Evolutionary conservation across 1,140 invertebrate genomes (phyloP).

Genomic region (Gonioctena quinquepunctata): DNA sequence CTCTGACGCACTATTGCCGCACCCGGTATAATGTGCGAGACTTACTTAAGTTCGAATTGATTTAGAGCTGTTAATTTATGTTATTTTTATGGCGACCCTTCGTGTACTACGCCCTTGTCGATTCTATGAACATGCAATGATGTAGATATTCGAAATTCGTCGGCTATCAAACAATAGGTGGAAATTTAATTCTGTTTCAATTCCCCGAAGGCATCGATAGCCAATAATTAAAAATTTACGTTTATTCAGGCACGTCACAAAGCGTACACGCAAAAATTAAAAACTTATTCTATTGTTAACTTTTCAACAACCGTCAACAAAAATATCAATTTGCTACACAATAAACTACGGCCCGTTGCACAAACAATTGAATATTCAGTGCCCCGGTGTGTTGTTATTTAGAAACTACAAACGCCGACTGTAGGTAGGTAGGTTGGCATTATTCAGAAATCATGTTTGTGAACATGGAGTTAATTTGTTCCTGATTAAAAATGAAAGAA

Average conservation of each 20-base stretch:
- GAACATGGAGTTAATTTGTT: too few species aligned
- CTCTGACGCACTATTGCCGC: too few species aligned
- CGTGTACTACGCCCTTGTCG: neutral
- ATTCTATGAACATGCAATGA: neutral
- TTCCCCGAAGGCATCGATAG: constrained; percentile 47
- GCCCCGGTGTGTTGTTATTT: neutral
- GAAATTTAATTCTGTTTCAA: constrained; percentile 49
- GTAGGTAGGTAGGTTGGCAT: too few species aligned
- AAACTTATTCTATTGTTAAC: constrained; percentile 44
- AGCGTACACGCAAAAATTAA: constrained; percentile 40
- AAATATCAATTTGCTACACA: constrained; percentile 32
- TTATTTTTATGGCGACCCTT: too few species aligned
- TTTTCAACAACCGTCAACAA: constrained; percentile 33
- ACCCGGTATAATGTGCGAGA: too few species aligned
- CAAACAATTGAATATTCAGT: constrained; percentile 1
- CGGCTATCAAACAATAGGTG: constrained; percentile 46
- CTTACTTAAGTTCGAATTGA: too few species aligned
- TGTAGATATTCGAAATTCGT: constrained; percentile 14
- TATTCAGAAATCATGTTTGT: too few species aligned
- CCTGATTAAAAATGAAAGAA: too few species aligned
- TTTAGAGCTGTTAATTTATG: too few species aligned
- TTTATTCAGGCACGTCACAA: constrained; percentile 45
- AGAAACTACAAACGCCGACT: neutral
- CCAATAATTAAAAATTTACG: constrained; percentile 50
- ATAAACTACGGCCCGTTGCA: constrained; percentile 7